phyloP scores from a whole-genome alignment of 2,797 vertebrate species.

The Monodelphis domestica region DNA sequence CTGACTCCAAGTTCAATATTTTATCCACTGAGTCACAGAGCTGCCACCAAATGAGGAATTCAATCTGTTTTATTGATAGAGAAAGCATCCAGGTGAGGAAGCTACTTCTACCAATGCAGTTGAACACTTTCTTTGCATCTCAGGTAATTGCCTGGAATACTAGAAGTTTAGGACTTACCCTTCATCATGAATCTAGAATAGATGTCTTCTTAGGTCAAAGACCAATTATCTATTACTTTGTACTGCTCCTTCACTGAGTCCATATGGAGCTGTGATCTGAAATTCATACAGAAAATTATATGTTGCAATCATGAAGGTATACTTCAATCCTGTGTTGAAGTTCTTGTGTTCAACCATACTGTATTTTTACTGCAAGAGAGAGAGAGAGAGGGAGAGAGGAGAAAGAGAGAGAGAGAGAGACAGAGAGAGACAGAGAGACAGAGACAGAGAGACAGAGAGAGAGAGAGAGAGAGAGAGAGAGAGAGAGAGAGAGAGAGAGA shows the following conservation, averaged over 20 bases:
- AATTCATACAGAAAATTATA: too few relatives aligned
- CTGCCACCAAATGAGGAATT: not conserved
- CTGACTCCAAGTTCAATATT: not conserved
- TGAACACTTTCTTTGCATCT: not conserved
- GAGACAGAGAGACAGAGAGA: too few relatives aligned
- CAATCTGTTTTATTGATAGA: not conserved
- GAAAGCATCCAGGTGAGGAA: not conserved
- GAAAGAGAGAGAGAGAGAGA: too few relatives aligned
- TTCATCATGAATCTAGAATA: not conserved
- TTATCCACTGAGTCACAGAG: not conserved
- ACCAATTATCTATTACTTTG: not conserved
- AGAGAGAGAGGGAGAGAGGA: too few relatives aligned
- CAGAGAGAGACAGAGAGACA: too few relatives aligned
- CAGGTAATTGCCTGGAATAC: not conserved
- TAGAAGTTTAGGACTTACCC: not conserved
- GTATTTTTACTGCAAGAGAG: too few relatives aligned
- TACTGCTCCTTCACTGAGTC: not conserved
- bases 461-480: too few relatives aligned
- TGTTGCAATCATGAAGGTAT: too few relatives aligned
- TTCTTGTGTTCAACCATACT: too few relatives aligned
- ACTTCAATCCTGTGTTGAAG: too few relatives aligned
- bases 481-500: too few relatives aligned
- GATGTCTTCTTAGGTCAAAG: too few relatives aligned
- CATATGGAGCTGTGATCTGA: not conserved
- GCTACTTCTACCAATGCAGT: not conserved